Base-by-base conservation (phyloP, 2,113 vertebrate species). In the Noctilio leporinus region DNA sequence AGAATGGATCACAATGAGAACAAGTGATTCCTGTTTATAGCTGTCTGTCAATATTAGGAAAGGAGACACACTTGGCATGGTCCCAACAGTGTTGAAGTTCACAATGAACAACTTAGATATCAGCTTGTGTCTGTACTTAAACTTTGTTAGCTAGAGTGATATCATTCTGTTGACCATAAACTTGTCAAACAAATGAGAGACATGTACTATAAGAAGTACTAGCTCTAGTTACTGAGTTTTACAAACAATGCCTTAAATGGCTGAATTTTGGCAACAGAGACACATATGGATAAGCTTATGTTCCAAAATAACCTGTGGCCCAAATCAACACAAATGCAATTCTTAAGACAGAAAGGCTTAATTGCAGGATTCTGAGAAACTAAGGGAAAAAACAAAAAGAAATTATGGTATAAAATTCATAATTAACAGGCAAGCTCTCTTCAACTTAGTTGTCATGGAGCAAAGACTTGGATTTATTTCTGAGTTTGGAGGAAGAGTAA, bases 21-120 rank as follows among this genome's bases (percentile, higher is more conserved):
- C 40, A 20, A 7, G 11, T 0, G 4, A 2, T 43, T 76, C 45
- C 24, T 20, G 17, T 43, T 30, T 3, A 11, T 7, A 17, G 30
- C 45, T 15, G 5, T 1, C 59, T 17, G 3, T 40, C 49, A 4
- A 0, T 30, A 7, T 10, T 26, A 19, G 7, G 2, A 14, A 30
- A 80, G 55, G 7, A 64, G 15, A 67, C 5, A n/a, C 10, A 14
- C 10, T 15, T 22, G 4, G 5, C 0, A 5, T 33, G 57, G 11
- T 16, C 43, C 40, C 24, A 1, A 7, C 26, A 28, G 43, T 43
- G 22, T 19, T 33, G 35, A 24, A 4, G 80, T 20, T 43, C 38
- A 38, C 7, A 1, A 4, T 3, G 26, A 15, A 20, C 17, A 2
- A 20, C 24, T 45, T 2, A 3, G 22, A 45, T 5, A 55, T 3